phyloP scores from a whole-genome alignment of 2,888 invertebrate genomes.

The Sphaeridia pumilis region DNA sequence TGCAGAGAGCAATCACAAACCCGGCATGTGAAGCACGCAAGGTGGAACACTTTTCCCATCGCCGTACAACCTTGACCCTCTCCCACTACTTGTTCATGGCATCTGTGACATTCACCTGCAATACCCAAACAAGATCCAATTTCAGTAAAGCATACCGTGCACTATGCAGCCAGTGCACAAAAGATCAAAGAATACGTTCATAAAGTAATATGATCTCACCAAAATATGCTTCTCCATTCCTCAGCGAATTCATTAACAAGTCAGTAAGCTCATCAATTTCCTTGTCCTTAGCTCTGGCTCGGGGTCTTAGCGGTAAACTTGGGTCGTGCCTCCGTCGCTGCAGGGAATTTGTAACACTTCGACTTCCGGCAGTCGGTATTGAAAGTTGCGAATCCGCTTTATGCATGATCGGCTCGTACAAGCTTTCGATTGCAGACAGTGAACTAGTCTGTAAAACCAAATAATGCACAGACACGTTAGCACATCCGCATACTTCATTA shows the following conservation, averaged over 20 bases:
- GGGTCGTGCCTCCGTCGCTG: conserved; percentile 16
- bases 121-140: too few species aligned
- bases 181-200: too few species aligned
- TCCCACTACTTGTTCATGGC: conserved; percentile 80
- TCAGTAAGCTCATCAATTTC: conserved; percentile 83
- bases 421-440: conserved; percentile 23
- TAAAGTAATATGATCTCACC: too few species aligned
- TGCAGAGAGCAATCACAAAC: conserved; percentile 76
- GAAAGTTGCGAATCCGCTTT: conserved; percentile 31
- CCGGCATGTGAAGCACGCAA: conserved; percentile 84
- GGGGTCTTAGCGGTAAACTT: background rate
- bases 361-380: conserved; percentile 19
- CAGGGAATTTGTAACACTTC: conserved; percentile 26
- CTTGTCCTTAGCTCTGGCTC: conserved; percentile 51
- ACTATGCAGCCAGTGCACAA: background rate
- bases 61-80: conserved; percentile 95
- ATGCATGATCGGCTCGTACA: conserved; percentile 34
- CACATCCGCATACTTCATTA: too few species aligned
- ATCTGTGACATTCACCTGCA: conserved; percentile 85
- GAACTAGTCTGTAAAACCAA: conserved; percentile 25
- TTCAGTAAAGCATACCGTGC: background rate
- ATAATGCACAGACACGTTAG: too few species aligned
- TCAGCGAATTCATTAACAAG: conserved; percentile 77
- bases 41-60: conserved; percentile 93
- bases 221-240: conserved; percentile 43